Conservation (phyloP, 23 tunicate species). For the Halocynthia roretzi region DNA sequence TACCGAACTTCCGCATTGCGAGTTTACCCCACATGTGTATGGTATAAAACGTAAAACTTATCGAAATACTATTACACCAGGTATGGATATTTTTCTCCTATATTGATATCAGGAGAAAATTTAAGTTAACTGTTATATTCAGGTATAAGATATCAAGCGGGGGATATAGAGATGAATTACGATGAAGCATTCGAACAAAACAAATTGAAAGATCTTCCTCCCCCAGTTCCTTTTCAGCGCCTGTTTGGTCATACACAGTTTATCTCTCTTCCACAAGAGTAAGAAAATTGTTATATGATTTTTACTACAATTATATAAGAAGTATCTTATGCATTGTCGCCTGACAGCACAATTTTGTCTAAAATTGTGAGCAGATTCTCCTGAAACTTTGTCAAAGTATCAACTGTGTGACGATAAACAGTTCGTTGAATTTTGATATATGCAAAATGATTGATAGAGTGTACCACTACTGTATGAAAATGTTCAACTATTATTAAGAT, state of each 20-base stretch:
- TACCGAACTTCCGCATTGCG: constrained; percentile 44
- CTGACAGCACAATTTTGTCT: too few relatives aligned
- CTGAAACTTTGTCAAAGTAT: too few relatives aligned
- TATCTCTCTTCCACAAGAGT: constrained; percentile 54
- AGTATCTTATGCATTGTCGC: too few relatives aligned
- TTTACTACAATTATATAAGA: too few relatives aligned
- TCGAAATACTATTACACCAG: constrained; percentile 55
- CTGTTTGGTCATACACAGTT: constrained; percentile 71
- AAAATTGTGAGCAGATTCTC: too few relatives aligned
- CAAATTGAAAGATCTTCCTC: constrained; percentile 37
- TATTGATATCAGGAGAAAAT: background rate
- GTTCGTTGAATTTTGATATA: too few relatives aligned
- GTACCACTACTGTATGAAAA: too few relatives aligned
- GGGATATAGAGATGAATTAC: constrained; percentile 55
- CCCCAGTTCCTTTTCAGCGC: constrained; percentile 39
- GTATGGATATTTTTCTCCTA: constrained; percentile 16
- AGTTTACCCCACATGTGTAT: constrained; percentile 57
- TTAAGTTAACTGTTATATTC: constrained; percentile 1
- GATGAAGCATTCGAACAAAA: constrained; percentile 54
- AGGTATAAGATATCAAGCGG: constrained; percentile 53
- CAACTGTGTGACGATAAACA: too few relatives aligned
- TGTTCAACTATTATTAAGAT: too few relatives aligned
- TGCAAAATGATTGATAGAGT: too few relatives aligned
- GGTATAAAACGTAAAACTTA: constrained; percentile 11
- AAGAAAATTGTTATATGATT: background rate